A percentile compares a stretch with the other conserved stretches of the same genome.
phyloP scores from a whole-genome alignment of 2,113 vertebrate genomes.

The Pao palembangensis region DNA sequence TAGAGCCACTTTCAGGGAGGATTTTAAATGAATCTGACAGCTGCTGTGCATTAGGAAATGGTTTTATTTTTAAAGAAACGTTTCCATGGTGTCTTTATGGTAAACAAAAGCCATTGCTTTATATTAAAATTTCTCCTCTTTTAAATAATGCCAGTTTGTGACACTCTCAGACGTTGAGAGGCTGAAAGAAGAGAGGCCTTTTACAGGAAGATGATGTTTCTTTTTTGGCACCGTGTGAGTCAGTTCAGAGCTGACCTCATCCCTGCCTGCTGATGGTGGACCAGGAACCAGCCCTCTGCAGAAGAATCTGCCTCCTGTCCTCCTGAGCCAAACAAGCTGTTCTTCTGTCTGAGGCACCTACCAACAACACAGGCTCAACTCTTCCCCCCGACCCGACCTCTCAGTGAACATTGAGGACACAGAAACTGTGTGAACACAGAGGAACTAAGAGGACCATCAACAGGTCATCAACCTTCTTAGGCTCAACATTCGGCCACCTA shows the following conservation, averaged over 20 bases:
- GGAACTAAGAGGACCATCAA: neutral
- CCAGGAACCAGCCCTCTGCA: slow-evolving; percentile 40
- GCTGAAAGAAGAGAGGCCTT: too few relatives aligned
- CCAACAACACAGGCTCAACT: slow-evolving; percentile 43
- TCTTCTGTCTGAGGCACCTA: slow-evolving; percentile 47
- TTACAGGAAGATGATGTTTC: too few relatives aligned
- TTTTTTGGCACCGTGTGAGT: slow-evolving; percentile 11
- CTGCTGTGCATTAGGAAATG: neutral
- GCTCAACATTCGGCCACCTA: slow-evolving; percentile 38
- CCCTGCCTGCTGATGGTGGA: slow-evolving; percentile 34
- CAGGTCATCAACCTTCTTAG: neutral
- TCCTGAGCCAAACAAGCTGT: slow-evolving; percentile 49
- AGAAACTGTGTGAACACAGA: slow-evolving; percentile 22
- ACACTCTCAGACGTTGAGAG: too few relatives aligned
- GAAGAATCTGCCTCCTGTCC: slow-evolving; percentile 23
- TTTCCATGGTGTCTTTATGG: too few relatives aligned
- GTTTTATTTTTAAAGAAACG: slow-evolving; percentile 3
- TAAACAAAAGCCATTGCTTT: too few relatives aligned
- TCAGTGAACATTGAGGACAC: slow-evolving; percentile 35
- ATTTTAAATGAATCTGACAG: neutral
- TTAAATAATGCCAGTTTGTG: neutral
- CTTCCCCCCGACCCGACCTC: slow-evolving; percentile 35
- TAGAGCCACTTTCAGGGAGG: neutral
- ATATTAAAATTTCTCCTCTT: too few relatives aligned
- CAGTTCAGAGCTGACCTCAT: slow-evolving; percentile 45